Conservation (phyloP, 2,797 vertebrate genomes). For the Tapirus indicus region DNA sequence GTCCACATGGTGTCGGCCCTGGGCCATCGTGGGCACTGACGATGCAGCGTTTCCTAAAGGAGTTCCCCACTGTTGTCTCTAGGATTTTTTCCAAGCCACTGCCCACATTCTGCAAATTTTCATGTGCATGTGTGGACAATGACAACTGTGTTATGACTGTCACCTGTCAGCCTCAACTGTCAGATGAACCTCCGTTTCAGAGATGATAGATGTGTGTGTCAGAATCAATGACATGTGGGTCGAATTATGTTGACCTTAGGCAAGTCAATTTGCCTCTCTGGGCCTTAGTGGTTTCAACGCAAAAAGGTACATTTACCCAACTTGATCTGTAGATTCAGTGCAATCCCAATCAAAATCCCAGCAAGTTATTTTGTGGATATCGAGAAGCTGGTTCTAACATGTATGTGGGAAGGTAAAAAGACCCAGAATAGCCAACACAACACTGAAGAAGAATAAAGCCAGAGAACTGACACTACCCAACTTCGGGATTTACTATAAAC, state of each 20-base stretch:
- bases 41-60: fast-evolving
- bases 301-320: not conserved
- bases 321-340: not conserved
- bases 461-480: not conserved
- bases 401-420: not conserved
- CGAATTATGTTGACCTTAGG: not conserved
- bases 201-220: not conserved
- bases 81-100: not conserved
- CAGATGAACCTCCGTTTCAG: too few species aligned
- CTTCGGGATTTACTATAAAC: not conserved
- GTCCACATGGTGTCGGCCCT: fast-evolving
- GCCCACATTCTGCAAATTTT: not conserved
- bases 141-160: not conserved
- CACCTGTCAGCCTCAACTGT: not conserved
- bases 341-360: too few species aligned
- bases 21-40: fast-evolving
- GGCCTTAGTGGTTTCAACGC: not conserved
- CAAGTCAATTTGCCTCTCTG: not conserved
- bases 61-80: not conserved
- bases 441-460: not conserved
- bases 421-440: not conserved
- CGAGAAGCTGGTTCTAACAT: not conserved
- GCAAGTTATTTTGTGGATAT: not conserved
- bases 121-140: too few species aligned
- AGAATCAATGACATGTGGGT: not conserved